Evolutionary conservation across 2,113 vertebrate species (phyloP), one percentile per base, ranked within the genome.

Genomic region (Andinoacara biseriatus): DNA sequence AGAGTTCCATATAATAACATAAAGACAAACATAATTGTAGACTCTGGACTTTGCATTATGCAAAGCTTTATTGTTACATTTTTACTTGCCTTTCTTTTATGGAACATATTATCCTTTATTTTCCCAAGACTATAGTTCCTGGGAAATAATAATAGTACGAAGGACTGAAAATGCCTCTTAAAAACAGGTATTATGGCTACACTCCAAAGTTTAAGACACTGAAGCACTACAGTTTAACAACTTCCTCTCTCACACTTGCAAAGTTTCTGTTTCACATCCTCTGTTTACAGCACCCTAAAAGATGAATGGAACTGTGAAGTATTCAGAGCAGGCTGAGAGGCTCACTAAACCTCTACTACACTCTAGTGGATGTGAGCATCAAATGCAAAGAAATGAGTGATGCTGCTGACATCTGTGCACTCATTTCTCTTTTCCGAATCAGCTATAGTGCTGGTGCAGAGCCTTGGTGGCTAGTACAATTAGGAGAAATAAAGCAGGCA

Each of bases 261-360:
- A 3, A 81, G 89, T 86, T 87, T 82, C 80, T 90, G 33, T 93
- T 88, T 90, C 89, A 92, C 22, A 85, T 92, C 91, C 91, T 90
- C 90, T 92, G 92, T 91, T 82, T 90, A 11, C 49, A 58, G 78
- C 6, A 14, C 29, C 7, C 15, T 13, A 20, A 67, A 52, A 10
- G 17, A 81, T 86, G 81, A 91, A 84, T 77, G 46, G 82, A 81
- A 22, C 17, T 35, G 26, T 72, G 14, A 67, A 38, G 49, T 7
- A 35, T 29, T 81, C 54, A 82, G 54, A 11, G 17, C 18, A 29
- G n/a, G 40, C 29, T 2, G 58, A 52, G 2, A 75, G 22, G 15
- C 63, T 72, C 0, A 14, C 2, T 33, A 76, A 59, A 78, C 22
- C 59, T 93, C 78, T 91, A 62, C 90, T 83, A 22, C 90, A 0